Percentiles rank a stretch among this genome's conserved stretches.
Evolutionary conservation across 2,797 vertebrate genomes (phyloP).

Genomic region (Trachops cirrhosus): DNA sequence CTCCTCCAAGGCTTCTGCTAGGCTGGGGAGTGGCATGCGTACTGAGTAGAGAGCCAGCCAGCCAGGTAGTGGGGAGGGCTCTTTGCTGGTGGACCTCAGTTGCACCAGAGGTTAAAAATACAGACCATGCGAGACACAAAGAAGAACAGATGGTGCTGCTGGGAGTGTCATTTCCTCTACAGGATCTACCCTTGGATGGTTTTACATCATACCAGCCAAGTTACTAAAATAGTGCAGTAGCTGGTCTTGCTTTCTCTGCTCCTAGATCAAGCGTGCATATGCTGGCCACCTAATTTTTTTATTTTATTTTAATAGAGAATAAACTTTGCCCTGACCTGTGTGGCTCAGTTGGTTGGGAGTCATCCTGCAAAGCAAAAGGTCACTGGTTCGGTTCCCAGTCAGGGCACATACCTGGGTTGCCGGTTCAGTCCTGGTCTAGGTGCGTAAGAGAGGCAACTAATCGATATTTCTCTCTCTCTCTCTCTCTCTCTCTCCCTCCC

Average conservation of each 20-base stretch:
- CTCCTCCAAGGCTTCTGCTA: not conserved
- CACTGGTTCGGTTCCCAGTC: no score
- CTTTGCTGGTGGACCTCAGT: slow-evolving; percentile 34
- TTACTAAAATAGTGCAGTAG: slow-evolving; percentile 19
- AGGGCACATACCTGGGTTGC: no score
- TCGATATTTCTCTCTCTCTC: no score
- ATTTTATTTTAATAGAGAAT: not conserved
- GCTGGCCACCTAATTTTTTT: not conserved
- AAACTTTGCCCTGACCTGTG: no score
- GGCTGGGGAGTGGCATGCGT: not conserved
- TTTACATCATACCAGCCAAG: slow-evolving; percentile 15
- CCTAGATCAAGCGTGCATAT: not conserved
- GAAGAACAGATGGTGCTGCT: slow-evolving; percentile 67
- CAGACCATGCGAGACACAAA: slow-evolving; percentile 50
- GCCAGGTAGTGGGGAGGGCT: not conserved
- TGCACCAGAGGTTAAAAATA: slow-evolving; percentile 50
- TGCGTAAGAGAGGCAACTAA: no score
- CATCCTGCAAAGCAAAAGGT: no score
- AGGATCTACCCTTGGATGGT: slow-evolving; percentile 40
- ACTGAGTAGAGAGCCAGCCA: not conserved
- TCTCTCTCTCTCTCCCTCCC: no score
- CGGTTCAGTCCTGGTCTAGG: no score
- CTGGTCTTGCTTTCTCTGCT: slow-evolving; percentile 9
- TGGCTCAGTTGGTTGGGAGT: no score
- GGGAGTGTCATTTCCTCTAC: slow-evolving; percentile 54